Evolutionary conservation across 2,113 vertebrate species (phyloP).

Genomic region (Gymnogyps californianus): DNA sequence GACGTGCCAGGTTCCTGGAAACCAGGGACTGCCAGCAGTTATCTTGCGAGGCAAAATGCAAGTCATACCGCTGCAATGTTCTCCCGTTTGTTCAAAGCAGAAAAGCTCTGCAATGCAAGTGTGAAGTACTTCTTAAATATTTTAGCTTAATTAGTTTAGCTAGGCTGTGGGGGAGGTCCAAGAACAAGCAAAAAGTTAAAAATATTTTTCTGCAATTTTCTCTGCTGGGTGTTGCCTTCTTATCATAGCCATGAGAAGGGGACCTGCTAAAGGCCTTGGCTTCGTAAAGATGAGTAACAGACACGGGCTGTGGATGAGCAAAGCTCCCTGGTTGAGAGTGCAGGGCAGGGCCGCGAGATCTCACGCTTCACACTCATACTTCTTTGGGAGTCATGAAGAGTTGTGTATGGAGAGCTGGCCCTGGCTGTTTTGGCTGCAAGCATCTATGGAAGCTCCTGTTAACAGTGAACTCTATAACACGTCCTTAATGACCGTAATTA

Average conservation of each 20-base stretch:
- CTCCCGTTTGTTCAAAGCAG: not conserved
- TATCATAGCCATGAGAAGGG: not conserved
- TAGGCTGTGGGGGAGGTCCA: not conserved
- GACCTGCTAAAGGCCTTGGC: not conserved
- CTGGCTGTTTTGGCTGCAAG: not conserved
- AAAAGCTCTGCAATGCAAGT: not conserved
- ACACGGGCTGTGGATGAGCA: fast-evolving
- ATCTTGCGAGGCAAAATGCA: not conserved
- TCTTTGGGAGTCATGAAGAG: not conserved
- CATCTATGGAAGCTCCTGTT: not conserved
- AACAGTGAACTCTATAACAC: not conserved
- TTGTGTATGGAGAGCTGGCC: not conserved
- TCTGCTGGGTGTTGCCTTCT: not conserved
- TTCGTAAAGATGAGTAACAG: not conserved
- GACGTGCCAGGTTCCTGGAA: not conserved
- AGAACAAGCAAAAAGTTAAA: not conserved
- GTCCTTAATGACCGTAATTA: not conserved
- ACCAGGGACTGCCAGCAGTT: not conserved
- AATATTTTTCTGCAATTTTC: not conserved
- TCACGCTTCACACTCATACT: not conserved
- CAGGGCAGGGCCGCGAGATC: not conserved
- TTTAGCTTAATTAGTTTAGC: not conserved
- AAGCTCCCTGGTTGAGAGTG: not conserved
- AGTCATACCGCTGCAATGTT: not conserved
- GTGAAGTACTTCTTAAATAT: not conserved